Evolutionary conservation across 1,140 invertebrate genomes (phyloP).

Genomic region (Caenorhabditis inopinata): DNA sequence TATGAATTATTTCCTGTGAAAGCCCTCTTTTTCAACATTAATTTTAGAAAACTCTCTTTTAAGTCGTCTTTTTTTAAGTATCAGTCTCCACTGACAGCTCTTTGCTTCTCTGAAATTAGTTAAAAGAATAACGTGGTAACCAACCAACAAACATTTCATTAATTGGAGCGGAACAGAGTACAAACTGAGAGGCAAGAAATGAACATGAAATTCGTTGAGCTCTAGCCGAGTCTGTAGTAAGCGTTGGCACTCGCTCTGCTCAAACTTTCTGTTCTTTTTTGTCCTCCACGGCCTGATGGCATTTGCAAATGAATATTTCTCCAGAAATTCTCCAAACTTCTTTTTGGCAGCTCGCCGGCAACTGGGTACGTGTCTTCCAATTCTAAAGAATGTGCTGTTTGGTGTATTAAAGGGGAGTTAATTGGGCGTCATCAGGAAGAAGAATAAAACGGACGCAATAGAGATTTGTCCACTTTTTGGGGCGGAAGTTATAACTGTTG

Average conservation of each 20-base stretch:
- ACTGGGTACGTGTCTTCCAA: slow-evolving; percentile 13
- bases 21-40: no score
- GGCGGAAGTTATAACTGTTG: no score
- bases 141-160: slow-evolving; percentile 18
- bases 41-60: no score
- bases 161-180: background rate
- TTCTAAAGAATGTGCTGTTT: background rate
- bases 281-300: slow-evolving; percentile 19
- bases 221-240: slow-evolving; percentile 46
- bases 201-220: background rate
- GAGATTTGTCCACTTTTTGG: no score
- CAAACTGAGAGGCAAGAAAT: background rate
- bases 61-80: no score
- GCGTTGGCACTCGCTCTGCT: slow-evolving; percentile 43
- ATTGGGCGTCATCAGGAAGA: no score
- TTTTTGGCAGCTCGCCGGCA: slow-evolving; percentile 33
- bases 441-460: no score
- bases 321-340: slow-evolving; percentile 47
- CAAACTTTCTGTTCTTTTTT: slow-evolving; percentile 44
- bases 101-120: no score
- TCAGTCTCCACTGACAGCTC: no score
- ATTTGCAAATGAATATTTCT: slow-evolving; percentile 44
- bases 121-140: no score
- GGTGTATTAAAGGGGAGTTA: background rate
- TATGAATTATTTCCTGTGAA: no score